These are phyloP conservation scores for Sitobion miscanthi DNA, from an alignment of 1,140 invertebrate species.

Conservation along the genomic window DNA sequence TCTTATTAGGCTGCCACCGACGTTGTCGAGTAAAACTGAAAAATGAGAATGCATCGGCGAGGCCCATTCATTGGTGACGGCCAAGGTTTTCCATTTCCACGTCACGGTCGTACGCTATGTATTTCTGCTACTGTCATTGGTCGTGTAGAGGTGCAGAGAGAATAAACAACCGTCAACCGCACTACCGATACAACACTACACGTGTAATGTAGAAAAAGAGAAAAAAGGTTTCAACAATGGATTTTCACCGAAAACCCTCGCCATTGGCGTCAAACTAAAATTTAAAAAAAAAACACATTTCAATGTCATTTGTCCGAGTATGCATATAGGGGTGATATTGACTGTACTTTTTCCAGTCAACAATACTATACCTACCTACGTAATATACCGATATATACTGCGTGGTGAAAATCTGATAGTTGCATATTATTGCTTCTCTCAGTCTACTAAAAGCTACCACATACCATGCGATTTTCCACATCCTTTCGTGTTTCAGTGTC, in stretches of 20 bases:
- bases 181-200: background rate
- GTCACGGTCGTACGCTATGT: background rate
- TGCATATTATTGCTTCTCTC: background rate
- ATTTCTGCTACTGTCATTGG: background rate
- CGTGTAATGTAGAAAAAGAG: background rate
- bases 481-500: background rate
- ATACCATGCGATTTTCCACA: background rate
- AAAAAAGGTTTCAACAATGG: conserved; percentile 7
- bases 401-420: background rate
- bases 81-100: background rate
- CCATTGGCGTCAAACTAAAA: background rate
- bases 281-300: background rate
- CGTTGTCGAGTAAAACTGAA: background rate
- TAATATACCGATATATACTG: background rate
- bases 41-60: background rate
- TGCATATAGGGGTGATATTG: background rate
- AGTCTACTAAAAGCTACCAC: background rate
- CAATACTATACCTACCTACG: background rate
- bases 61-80: background rate
- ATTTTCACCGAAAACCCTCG: background rate
- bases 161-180: background rate
- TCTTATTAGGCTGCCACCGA: background rate
- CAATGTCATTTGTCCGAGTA: background rate
- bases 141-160: background rate
- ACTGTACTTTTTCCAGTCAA: background rate